phyloP scores from a whole-genome alignment of 2,888 invertebrate genomes.

The Pollenia labialis region DNA sequence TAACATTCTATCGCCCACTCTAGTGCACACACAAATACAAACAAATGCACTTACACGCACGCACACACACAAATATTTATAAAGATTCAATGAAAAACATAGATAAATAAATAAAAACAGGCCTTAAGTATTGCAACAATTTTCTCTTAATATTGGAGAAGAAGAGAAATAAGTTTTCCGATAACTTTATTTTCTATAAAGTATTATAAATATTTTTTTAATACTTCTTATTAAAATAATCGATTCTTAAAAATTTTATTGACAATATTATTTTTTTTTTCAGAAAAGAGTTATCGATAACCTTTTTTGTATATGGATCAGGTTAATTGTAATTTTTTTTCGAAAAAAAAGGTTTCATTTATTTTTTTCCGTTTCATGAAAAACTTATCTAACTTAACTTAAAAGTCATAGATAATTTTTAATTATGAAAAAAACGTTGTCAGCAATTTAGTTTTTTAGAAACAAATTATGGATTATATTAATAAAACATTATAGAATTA shows the following conservation, averaged over 20 bases:
- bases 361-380: too few species aligned
- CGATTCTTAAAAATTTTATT: too few species aligned
- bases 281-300: too few species aligned
- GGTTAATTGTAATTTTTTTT: too few species aligned
- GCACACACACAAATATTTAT: not conserved
- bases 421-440: not conserved
- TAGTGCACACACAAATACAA: not conserved
- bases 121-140: conserved; percentile 7
- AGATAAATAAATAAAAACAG: not conserved
- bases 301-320: too few species aligned
- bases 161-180: not conserved
- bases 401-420: not conserved
- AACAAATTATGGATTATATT: not conserved
- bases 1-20: conserved; percentile 2
- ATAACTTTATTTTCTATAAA: too few species aligned
- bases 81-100: not conserved
- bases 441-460: not conserved
- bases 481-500: not conserved
- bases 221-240: too few species aligned
- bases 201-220: too few species aligned
- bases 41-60: not conserved
- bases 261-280: too few species aligned
- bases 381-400: too few species aligned
- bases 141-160: not conserved
- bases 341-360: too few species aligned